Base-by-base conservation (phyloP, 2,113 vertebrate genomes). In the Antennarius striatus region DNA sequence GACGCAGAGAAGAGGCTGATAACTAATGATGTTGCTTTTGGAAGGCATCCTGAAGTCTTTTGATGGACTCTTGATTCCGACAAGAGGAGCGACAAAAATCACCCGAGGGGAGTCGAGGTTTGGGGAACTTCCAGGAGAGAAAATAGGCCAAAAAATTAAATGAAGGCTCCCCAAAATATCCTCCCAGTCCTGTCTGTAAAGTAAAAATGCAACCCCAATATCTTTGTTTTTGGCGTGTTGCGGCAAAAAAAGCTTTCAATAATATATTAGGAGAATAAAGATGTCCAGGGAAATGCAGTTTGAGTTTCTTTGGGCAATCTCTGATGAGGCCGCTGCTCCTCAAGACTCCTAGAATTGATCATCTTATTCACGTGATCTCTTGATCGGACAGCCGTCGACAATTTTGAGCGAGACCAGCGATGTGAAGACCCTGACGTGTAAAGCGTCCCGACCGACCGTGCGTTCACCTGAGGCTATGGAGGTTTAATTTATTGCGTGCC, bases 181-280 rank as follows among this genome's bases (percentile, higher is more conserved):
- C 48, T 63, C 63, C 47, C 28, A 7, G 16, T 77, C 84, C 56
- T 70, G 52, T 52, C 82, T 83, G 77, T 85, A 77, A 82, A 80
- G 82, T 83, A 81, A 72, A 87, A 90, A 84, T 73, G 88, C 88
- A 87, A 84, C 82, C 59, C 66, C 68, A 47, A 63, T 75, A 79
- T 80, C 84, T 89, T 89, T 90, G 84, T 86, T 89, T 83, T 88
- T 63, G 28, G 62, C 69, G 68, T 57, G 80, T 74, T 50, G 77
- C 75, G 63, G 82, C 78, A 88, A 88, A 88, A 87, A 87, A 81
- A 85, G 76, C 83, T 81, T 86, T 90, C 83, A 90, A 91, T 91
- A 89, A 90, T 90, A 76, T 78, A 87, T 87, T 80, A 85, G 79
- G 76, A 72, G 80, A 81, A 84, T 78, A 81, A 82, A 76, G 72